A percentile compares a stretch with the other conserved stretches of the same genome.
Evolutionary conservation across 2,888 invertebrate species (phyloP).

Genomic region (Chloromyia formosa): DNA sequence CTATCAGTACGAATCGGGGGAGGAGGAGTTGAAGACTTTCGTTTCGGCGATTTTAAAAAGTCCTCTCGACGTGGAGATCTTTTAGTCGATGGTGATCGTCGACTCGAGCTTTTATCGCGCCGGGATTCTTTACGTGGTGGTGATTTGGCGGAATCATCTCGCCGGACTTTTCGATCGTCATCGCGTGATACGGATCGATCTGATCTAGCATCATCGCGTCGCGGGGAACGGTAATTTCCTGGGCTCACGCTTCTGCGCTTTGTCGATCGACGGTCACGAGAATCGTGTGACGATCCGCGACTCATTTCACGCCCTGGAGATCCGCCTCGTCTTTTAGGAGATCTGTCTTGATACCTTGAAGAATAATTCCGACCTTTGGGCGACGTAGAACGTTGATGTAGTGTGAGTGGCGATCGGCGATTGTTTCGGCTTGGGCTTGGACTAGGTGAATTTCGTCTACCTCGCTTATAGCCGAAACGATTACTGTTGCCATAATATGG

Average conservation of each 20-base stretch:
- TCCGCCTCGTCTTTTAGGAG: neutral
- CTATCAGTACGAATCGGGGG: neutral
- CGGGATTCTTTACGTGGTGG: conserved; percentile 47
- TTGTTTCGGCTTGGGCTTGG: conserved; percentile 56
- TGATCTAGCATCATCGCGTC: conserved; percentile 47
- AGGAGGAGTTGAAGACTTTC: neutral
- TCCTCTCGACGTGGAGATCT: conserved; percentile 1
- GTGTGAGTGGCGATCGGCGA: neutral
- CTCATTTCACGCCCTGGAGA: neutral
- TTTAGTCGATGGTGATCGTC: neutral
- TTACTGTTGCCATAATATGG: neutral
- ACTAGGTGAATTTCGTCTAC: conserved; percentile 50
- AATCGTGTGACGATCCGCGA: conserved; percentile 54
- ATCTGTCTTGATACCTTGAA: neutral
- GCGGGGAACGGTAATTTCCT: neutral
- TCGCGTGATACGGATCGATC: neutral
- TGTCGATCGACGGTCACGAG: neutral
- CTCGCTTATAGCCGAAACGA: neutral
- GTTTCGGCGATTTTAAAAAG: neutral
- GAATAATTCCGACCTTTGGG: neutral
- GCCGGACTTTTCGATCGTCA: conserved; percentile 36
- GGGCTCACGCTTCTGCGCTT: conserved; percentile 8
- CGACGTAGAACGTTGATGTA: neutral
- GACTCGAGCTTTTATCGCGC: conserved; percentile 7
- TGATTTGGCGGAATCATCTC: conserved; percentile 51